A percentile compares a stretch with the other conserved stretches of the same genome.
These are phyloP conservation scores for Phocides pigmalion DNA, from an alignment of 1,140 invertebrate genomes.

Conservation along the genomic window DNA sequence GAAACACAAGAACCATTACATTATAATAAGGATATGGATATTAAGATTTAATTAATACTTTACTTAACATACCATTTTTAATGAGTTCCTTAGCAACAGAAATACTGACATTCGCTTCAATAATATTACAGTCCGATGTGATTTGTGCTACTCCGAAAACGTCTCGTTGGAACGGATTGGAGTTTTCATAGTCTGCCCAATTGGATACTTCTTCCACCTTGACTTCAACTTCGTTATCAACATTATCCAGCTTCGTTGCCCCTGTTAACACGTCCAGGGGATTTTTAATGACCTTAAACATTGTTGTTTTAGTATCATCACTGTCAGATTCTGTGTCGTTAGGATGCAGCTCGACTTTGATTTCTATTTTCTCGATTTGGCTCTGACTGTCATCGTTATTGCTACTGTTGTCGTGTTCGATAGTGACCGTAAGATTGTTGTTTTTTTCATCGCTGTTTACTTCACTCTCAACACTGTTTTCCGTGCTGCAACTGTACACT, in stretches of 20 bases:
- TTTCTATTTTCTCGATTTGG: background rate
- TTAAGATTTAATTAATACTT: too few species aligned
- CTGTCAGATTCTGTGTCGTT: conserved; percentile 19
- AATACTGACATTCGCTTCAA: conserved; percentile 52
- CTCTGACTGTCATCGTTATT: background rate
- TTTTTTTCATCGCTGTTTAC: conserved; percentile 19
- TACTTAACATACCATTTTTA: conserved; percentile 62
- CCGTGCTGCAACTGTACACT: conserved; percentile 24
- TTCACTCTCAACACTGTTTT: conserved; percentile 29
- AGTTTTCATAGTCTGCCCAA: conserved; percentile 48
- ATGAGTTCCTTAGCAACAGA: conserved; percentile 49
- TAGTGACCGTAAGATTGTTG: conserved; percentile 6
- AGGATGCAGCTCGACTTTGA: conserved; percentile 3
- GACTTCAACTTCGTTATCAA: conserved; percentile 35
- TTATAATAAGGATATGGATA: too few species aligned
- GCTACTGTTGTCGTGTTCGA: conserved; percentile 4
- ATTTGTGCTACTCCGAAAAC: conserved; percentile 49
- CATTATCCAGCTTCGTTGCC: background rate
- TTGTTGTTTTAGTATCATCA: conserved; percentile 28
- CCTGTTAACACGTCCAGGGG: background rate
- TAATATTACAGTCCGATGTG: conserved; percentile 36
- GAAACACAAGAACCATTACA: too few species aligned
- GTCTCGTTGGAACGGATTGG: conserved; percentile 58
- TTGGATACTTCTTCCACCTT: conserved; percentile 51
- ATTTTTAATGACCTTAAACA: background rate